A percentile compares a stretch with the other conserved stretches of the same genome.
Evolutionary conservation across 1,140 invertebrate genomes (phyloP).

Genomic region (Pseudachorutes palmiensis): DNA sequence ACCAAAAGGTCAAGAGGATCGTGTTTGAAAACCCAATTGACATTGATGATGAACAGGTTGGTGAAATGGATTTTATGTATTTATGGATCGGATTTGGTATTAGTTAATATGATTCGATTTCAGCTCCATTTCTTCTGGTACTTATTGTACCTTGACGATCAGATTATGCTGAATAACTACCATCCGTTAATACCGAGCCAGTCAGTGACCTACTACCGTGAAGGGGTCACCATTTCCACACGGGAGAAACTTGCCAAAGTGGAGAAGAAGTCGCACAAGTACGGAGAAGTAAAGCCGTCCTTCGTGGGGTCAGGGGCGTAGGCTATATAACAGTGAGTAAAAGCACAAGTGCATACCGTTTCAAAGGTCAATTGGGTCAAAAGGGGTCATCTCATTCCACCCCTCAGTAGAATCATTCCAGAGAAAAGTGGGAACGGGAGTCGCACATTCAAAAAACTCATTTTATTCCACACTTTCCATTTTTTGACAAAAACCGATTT

Average conservation of each 20-base stretch:
- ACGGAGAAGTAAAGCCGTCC: background rate
- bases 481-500: too few species aligned
- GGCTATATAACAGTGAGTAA: too few species aligned
- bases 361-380: too few species aligned
- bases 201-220: background rate
- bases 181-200: background rate
- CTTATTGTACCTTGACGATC: background rate
- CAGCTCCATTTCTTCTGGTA: background rate
- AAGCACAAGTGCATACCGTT: too few species aligned
- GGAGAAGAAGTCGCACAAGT: background rate
- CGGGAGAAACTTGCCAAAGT: background rate
- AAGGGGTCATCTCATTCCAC: too few species aligned
- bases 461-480: too few species aligned
- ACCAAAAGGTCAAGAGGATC: background rate
- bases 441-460: too few species aligned
- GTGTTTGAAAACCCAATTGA: background rate
- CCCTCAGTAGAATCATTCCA: too few species aligned
- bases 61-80: background rate
- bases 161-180: background rate
- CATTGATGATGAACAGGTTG: conserved; percentile 3
- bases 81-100: background rate
- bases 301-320: too few species aligned
- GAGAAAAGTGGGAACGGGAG: too few species aligned
- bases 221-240: background rate
- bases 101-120: background rate